phyloP scores from a whole-genome alignment of 2,113 vertebrate species.

The Deroptyus accipitrinus region DNA sequence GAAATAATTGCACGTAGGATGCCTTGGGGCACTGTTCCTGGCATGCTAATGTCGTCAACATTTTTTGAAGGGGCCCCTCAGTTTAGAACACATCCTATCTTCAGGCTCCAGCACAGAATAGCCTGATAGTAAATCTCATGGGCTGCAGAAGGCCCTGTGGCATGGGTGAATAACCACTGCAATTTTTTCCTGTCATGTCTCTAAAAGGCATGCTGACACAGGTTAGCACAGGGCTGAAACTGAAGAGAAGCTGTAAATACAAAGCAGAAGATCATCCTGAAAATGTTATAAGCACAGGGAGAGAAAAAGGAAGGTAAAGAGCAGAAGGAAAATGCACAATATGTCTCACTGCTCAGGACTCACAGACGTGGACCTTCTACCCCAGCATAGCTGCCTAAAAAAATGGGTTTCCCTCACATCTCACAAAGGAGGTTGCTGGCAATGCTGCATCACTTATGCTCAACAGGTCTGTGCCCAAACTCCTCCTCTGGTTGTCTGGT shows the following conservation, averaged over 20 bases:
- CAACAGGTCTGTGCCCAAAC: not conserved
- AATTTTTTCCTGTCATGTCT: not conserved
- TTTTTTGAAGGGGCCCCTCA: not conserved
- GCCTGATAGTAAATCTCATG: not conserved
- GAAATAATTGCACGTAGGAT: not conserved
- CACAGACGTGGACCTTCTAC: not conserved
- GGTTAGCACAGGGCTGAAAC: not conserved
- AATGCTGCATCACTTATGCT: not conserved
- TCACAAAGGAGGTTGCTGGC: not conserved
- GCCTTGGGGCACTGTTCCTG: not conserved
- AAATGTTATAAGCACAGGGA: not conserved
- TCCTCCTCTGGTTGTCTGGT: not conserved
- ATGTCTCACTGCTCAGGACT: not conserved
- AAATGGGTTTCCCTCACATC: not conserved
- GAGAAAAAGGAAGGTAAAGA: not conserved
- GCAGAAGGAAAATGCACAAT: not conserved
- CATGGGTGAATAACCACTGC: not conserved
- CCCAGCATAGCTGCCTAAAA: not conserved
- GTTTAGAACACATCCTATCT: not conserved
- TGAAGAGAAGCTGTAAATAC: not conserved
- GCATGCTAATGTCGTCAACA: not conserved
- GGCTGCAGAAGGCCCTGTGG: not conserved
- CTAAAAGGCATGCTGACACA: not conserved
- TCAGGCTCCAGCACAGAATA: rapidly evolving
- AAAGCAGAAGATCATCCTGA: not conserved